A percentile compares a stretch with the other conserved stretches of the same genome.
Conservation (phyloP, 2,888 invertebrate species). For the Petrolisthes cinctipes region DNA sequence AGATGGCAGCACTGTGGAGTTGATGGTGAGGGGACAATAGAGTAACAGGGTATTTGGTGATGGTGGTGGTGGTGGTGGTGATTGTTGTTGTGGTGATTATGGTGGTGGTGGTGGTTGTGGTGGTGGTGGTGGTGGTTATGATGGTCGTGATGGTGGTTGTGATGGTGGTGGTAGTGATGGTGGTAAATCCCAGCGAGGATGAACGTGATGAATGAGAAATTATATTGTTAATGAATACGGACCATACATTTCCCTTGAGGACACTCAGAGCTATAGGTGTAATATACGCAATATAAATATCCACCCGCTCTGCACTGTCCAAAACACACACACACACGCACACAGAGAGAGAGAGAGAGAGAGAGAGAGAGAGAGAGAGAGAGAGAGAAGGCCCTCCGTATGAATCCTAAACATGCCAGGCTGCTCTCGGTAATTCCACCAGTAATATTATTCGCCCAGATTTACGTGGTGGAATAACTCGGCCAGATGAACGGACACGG, state of each 20-base stretch:
- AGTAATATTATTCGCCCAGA: constrained; percentile 40
- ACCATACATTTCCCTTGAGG: no score
- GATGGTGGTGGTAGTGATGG: no score
- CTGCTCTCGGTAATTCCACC: constrained; percentile 17
- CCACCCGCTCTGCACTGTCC: not conserved
- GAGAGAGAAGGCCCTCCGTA: constrained; percentile 22
- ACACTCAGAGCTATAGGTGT: not conserved
- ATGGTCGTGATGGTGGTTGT: no score
- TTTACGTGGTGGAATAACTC: constrained; percentile 32
- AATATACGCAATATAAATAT: not conserved
- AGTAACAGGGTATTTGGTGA: no score
- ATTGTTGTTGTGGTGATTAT: no score
- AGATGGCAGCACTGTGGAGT: no score
- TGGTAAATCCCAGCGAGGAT: no score
- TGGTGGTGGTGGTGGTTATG: no score
- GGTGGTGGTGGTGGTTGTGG: no score
- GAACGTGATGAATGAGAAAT: no score
- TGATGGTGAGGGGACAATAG: no score
- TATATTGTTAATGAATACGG: no score
- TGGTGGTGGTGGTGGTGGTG: not conserved
- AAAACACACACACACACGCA: constrained; percentile 20
- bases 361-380: constrained; percentile 27
- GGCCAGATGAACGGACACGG: constrained; percentile 16
- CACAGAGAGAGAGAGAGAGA: constrained; percentile 26
- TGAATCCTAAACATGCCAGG: constrained; percentile 44